Base-by-base conservation (phyloP, 30 jellyfish, hydroid and myxozoan species). In the Mastigias papua region DNA sequence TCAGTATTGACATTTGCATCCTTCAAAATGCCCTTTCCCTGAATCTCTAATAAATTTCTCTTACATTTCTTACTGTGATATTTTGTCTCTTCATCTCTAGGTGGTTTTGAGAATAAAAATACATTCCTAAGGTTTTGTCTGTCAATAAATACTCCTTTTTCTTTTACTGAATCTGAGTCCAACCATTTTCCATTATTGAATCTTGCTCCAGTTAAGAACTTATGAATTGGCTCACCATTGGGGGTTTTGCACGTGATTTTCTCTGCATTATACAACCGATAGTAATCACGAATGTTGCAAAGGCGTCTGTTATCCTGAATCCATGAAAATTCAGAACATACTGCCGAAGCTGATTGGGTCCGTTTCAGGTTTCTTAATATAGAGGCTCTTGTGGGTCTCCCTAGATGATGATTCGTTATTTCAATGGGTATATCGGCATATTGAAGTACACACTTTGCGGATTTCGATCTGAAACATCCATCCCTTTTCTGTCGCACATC, bases 381-480 rank as follows among this genome's bases (percentile, higher is more conserved):
- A 25, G 88, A 72, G 8, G 88, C 94, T 48, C 94, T 73, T 21
- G 94, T 85, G 0, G 94, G 94, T 49, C 94, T 78, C 3, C 94
- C 94, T 16, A 85, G 32, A 25, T 48, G 94, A 28, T 85, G 94
- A 46, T 58, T 27, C 48, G 80, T 9, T 6, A 75, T 72, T 0
- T 85, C 71, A 28, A 85, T 85, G 1, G 94, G 94, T 17, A 34
- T 37, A 73, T 85, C 94, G 4, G 94, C 94, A 73, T 85, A 85
- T 29, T 85, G 94, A 34, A 85, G 87, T 11, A 85, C 94, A 22
- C 23, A 50, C 2, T 37, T 85, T 23, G 94, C 88, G 1, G 94
- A 71, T 20, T 57, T 37, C 8, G 94, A 86, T 73, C 93, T 71
- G 22, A 8, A 62, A 20, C 31, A 29, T 7, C 37, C 78, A 7